Evolutionary conservation across 1,140 invertebrate genomes (phyloP).

Genomic region (Euborellia annulipes): DNA sequence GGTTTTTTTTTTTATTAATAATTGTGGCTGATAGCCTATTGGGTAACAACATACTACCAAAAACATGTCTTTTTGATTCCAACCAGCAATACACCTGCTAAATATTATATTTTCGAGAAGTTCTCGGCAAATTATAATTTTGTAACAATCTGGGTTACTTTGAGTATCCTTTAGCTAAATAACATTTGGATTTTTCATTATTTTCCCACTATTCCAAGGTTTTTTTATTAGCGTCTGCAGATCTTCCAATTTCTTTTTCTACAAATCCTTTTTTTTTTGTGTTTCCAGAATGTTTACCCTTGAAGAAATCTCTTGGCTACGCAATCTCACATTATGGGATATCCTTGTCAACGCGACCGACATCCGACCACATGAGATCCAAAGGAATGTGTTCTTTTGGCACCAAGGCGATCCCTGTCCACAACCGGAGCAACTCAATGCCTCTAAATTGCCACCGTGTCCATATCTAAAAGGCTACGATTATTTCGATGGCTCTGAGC

Average conservation of each 20-base stretch:
- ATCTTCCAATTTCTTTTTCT: conserved; percentile 7
- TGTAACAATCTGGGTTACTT: too few relatives aligned
- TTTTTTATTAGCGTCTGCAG: background rate
- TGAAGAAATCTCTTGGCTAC: conserved; percentile 72
- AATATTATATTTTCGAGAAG: too few relatives aligned
- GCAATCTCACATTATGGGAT: conserved; percentile 67
- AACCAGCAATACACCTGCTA: too few relatives aligned
- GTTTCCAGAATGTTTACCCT: conserved; percentile 63
- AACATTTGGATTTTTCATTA: conserved; percentile 7
- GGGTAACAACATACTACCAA: too few relatives aligned
- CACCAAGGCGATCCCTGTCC: conserved; percentile 73
- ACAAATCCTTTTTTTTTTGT: too few relatives aligned
- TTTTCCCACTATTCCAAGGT: background rate
- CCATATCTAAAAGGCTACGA: conserved; percentile 81
- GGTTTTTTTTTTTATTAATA: too few relatives aligned
- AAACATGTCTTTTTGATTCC: too few relatives aligned
- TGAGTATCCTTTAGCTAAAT: too few relatives aligned
- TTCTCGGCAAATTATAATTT: too few relatives aligned
- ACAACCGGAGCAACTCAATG: conserved; percentile 79
- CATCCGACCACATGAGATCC: conserved; percentile 57
- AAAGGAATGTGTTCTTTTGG: conserved; percentile 80
- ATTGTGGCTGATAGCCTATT: too few relatives aligned
- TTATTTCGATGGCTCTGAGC: conserved; percentile 91
- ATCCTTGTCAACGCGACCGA: conserved; percentile 77
- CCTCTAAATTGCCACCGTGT: conserved; percentile 69